phyloP scores from a whole-genome alignment of 2,113 vertebrate species.

The Ranitomeya imitator region DNA sequence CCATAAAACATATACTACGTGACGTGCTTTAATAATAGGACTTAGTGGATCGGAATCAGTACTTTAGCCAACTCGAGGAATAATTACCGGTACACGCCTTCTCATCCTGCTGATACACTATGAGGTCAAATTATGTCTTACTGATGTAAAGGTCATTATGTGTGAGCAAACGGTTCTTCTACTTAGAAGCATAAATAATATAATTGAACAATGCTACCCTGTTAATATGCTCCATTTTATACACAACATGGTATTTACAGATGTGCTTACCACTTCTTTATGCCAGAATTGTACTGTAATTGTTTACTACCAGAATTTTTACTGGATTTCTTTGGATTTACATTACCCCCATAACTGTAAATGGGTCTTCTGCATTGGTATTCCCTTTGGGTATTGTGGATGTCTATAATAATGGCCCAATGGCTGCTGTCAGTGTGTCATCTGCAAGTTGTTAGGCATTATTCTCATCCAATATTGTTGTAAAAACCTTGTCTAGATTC shows the following conservation, averaged over 20 bases:
- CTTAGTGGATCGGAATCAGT: neutral
- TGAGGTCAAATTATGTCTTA: neutral
- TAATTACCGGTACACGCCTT: neutral
- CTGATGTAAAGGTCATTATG: neutral
- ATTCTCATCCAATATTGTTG: constrained; percentile 9
- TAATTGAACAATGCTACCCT: no score
- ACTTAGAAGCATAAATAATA: no score
- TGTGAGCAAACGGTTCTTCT: no score
- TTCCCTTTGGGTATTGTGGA: constrained; percentile 8
- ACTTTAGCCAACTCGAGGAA: neutral
- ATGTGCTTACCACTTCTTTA: no score
- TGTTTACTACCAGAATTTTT: constrained; percentile 4
- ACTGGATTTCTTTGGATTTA: constrained; percentile 2
- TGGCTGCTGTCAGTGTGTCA: neutral
- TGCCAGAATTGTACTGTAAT: no score
- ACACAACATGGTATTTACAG: no score
- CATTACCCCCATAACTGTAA: neutral
- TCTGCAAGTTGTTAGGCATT: constrained; percentile 11
- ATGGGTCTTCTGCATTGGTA: constrained; percentile 16
- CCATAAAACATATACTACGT: neutral
- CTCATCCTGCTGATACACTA: neutral
- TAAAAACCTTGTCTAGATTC: neutral
- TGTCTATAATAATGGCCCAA: constrained; percentile 22
- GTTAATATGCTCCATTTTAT: no score
- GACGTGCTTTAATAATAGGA: neutral